Conservation (phyloP, 1,140 invertebrate genomes). For the Ostrea edulis region DNA sequence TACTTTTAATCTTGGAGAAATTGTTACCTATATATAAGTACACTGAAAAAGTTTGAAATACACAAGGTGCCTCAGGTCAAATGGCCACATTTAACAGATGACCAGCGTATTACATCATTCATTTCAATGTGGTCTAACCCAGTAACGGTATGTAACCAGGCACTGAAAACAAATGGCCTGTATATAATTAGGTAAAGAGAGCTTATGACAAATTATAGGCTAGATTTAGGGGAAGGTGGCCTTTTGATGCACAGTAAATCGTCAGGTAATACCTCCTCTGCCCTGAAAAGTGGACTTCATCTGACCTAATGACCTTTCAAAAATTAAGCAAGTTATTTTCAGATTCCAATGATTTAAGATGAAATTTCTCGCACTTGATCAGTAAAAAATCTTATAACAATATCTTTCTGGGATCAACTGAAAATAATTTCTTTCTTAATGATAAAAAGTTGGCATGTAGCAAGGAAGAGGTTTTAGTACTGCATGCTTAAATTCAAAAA, state of each 20-base stretch:
- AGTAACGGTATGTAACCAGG: background rate
- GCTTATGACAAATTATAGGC: slow-evolving; percentile 7
- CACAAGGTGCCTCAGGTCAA: background rate
- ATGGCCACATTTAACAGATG: background rate
- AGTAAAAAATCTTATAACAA: background rate
- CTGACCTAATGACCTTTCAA: slow-evolving; percentile 12
- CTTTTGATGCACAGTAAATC: background rate
- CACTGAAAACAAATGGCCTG: slow-evolving; percentile 10
- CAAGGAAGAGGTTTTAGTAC: background rate
- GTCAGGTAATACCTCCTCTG: background rate
- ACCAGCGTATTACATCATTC: background rate
- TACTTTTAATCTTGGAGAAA: background rate
- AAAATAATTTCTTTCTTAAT: background rate
- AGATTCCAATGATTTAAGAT: background rate
- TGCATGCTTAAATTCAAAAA: background rate
- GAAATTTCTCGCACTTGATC: background rate
- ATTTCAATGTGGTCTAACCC: slow-evolving; percentile 16
- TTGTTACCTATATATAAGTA: background rate
- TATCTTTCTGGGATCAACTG: background rate
- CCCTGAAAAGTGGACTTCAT: background rate
- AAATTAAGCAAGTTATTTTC: background rate
- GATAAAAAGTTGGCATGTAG: slow-evolving; percentile 13
- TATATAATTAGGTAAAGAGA: background rate
- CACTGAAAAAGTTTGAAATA: background rate
- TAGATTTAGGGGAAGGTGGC: background rate